Conservation (phyloP, 2,888 invertebrate genomes). For the Ephialtes manifestator region DNA sequence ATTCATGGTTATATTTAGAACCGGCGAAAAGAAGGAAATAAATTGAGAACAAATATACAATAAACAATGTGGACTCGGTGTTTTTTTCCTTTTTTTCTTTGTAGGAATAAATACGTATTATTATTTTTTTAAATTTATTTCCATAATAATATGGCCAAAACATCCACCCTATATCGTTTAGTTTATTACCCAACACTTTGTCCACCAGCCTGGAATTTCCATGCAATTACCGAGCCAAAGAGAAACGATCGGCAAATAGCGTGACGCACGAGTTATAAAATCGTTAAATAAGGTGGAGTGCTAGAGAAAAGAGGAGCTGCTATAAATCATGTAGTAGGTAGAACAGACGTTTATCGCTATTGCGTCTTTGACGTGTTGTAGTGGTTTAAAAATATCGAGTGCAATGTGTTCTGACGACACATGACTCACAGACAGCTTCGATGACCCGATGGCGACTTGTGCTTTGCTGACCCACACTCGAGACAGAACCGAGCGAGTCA, state of each 20-base stretch:
- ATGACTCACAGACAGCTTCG: not conserved
- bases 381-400: slow-evolving; percentile 2
- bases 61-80: too few species aligned
- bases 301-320: not conserved
- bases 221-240: slow-evolving; percentile 25
- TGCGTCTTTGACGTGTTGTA: not conserved
- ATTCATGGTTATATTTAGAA: too few species aligned
- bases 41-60: too few species aligned
- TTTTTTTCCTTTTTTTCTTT: too few species aligned
- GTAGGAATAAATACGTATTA: too few species aligned
- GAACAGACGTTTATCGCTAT: not conserved
- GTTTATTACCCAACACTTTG: not conserved
- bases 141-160: too few species aligned
- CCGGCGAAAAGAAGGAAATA: too few species aligned
- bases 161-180: too few species aligned
- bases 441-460: slow-evolving; percentile 2
- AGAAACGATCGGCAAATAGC: not conserved
- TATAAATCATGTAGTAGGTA: not conserved
- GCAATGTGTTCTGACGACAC: not conserved
- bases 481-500: not conserved
- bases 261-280: slow-evolving; percentile 38
- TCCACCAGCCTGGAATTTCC: slow-evolving; percentile 9
- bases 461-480: not conserved
- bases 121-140: too few species aligned
- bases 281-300: not conserved